Percentiles rank a stretch among this genome's conserved stretches.
Evolutionary conservation across 2,797 vertebrate genomes (phyloP).

Genomic region (Sphenodon punctatus): DNA sequence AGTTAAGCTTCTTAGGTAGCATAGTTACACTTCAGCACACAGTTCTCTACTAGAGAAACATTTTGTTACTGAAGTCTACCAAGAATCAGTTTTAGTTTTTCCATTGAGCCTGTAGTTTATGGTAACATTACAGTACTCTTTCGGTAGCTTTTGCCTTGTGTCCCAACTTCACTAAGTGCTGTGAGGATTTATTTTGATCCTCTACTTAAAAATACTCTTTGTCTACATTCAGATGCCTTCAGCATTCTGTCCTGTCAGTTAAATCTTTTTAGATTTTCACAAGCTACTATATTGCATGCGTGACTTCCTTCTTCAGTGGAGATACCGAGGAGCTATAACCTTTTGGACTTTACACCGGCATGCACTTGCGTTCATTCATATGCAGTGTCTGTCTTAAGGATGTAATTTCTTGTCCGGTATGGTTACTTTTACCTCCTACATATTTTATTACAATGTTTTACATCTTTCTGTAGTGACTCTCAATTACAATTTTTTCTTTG

Average conservation of each 20-base stretch:
- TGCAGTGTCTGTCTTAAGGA: neutral
- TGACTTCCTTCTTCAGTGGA: neutral
- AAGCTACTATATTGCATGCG: neutral
- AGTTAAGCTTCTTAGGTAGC: neutral
- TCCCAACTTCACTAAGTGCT: neutral
- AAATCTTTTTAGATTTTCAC: neutral
- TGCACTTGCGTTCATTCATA: neutral
- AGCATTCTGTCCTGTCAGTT: conserved; percentile 8
- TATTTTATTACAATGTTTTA: neutral
- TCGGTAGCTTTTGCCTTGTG: neutral
- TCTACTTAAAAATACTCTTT: neutral
- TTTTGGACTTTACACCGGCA: neutral
- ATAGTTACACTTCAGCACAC: neutral
- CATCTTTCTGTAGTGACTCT: neutral
- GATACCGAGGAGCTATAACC: neutral
- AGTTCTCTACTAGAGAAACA: neutral
- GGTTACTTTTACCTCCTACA: neutral
- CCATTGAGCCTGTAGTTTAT: neutral
- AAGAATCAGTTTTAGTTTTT: neutral
- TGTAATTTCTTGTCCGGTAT: neutral
- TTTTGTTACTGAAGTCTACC: neutral
- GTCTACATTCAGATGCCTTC: neutral
- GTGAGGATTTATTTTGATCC: neutral
- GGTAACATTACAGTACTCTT: neutral
- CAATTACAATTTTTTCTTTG: neutral